phyloP scores from a whole-genome alignment of 2,113 vertebrate species.

The Proteles cristata region DNA sequence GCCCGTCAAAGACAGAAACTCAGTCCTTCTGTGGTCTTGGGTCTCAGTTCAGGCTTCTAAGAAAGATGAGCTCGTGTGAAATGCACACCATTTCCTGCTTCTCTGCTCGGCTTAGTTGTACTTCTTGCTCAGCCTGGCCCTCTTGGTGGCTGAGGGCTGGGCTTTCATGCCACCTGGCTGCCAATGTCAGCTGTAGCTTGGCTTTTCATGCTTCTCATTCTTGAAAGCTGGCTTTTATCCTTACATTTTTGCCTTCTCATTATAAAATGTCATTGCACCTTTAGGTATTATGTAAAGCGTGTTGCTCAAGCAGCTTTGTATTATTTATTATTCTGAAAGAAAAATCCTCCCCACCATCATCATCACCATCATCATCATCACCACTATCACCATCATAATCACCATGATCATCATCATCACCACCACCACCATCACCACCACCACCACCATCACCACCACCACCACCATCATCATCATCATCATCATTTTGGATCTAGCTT shows the following conservation, averaged over 20 bases:
- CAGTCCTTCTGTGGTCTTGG: neutral
- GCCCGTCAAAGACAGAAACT: neutral
- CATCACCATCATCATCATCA: neutral
- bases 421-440: neutral
- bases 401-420: neutral
- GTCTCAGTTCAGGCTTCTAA: neutral
- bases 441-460: accelerated
- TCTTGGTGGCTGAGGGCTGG: neutral
- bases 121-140: neutral
- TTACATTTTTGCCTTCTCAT: neutral
- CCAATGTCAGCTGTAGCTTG: conserved; percentile 24
- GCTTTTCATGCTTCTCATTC: conserved; percentile 13
- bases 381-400: accelerated
- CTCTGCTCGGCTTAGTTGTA: neutral
- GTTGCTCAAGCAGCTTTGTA: neutral
- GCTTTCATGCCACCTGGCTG: neutral
- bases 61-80: neutral
- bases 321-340: neutral
- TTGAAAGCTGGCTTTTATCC: conserved; percentile 7
- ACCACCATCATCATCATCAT: neutral
- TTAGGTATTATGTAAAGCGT: neutral
- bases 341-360: neutral
- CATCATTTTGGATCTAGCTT: neutral
- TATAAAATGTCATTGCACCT: neutral
- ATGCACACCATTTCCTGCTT: neutral